Base-by-base conservation (phyloP, 2,113 vertebrate genomes). In the Campylomormyrus tamandua region DNA sequence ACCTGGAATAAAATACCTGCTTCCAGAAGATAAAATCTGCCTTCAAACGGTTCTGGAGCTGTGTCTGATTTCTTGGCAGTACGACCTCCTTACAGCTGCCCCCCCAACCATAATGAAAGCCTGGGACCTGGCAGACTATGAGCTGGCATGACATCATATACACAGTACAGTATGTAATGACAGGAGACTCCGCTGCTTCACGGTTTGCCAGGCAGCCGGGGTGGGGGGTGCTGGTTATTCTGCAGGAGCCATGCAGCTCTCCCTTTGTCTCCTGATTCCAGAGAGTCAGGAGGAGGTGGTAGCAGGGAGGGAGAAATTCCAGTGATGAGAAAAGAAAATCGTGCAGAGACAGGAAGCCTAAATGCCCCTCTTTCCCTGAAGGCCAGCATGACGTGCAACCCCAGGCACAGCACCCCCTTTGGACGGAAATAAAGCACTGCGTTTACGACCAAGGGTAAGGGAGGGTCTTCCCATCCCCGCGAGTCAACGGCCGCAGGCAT, bases 121-220 rank as follows among this genome's bases (percentile, higher is more conserved):
- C 48, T 7, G 53, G 66, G 88, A 39, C 46, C 48, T 50, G 88
- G 46, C 66, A 77, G 90, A 88, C 91, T 90, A 90, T 89, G 90
- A 91, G 90, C 87, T 90, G 88, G 85, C 89, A 94, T 94, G 93
- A 94, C 93, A 94, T 94, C 94, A 92, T 90, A 83, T 91, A 89
- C 91, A 58, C 27, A 42, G 90, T 66, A 83, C 92, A 90, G 88
- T 87, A 89, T 92, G 92, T 93, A 92, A 94, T 92, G 87, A 89
- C 53, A 93, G 92, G 88, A 91, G 92, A 94, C 92, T 92, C 91
- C 90, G 50, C 89, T 13, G 58, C 56, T 70, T 70, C 88, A 42
- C 62, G 27, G 87, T 84, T 58, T 83, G 27, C 87, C 19, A 80
- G 35, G 52, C 35, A 50, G 90, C n/a, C 4, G 1, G 50, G 50